Base-by-base conservation (phyloP, 2,113 vertebrate genomes). In the Hemibagrus wyckioides region DNA sequence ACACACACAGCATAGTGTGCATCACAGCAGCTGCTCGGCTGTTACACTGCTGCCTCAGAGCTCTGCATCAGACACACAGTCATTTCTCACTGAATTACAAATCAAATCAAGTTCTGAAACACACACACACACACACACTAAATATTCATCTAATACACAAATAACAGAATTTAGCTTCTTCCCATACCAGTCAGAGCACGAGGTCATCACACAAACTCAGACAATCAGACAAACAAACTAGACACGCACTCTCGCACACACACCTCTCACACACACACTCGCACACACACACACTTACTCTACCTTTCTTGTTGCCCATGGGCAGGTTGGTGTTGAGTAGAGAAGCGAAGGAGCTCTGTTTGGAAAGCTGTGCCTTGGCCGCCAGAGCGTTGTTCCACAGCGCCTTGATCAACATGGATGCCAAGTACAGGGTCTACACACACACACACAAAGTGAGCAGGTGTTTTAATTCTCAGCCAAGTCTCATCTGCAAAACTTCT, bases 341-440 rank as follows among this genome's bases (percentile, higher is more conserved):
- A 30, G 98, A 99, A 86, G 98, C 98, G 89, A 99, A 99, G 88
- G 98, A 99, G 93, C 98, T 99, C 94, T 99, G 98, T 89, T 99
- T 99, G 90, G 98, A 99, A 71, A 99, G 96, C 91, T 99, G 98
- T 83, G 98, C 97, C 89, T 99, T 99, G 86, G 98, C 97, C 65
- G 98, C 97, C 91, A 99, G 94, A 9, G 98, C 98, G 88, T 99
- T 99, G 93, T 99, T 99, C 98, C 98, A 99, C 88, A 99, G 95
- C 19, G 98, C 98, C 95, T 99, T 99, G 94, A 99, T 99, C 91
- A 99, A 95, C 98, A 99, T 99, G 80, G 98, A 99, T 65, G 98
- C 97, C 96, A 99, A 94, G 92, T 99, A 99, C 85, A 99, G 89
- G 0, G 98, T 99, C 98, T 99, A 91, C 57, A 21, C 48, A 33